phyloP scores from a whole-genome alignment of 2,888 invertebrate genomes.

The Athalia rosae region DNA sequence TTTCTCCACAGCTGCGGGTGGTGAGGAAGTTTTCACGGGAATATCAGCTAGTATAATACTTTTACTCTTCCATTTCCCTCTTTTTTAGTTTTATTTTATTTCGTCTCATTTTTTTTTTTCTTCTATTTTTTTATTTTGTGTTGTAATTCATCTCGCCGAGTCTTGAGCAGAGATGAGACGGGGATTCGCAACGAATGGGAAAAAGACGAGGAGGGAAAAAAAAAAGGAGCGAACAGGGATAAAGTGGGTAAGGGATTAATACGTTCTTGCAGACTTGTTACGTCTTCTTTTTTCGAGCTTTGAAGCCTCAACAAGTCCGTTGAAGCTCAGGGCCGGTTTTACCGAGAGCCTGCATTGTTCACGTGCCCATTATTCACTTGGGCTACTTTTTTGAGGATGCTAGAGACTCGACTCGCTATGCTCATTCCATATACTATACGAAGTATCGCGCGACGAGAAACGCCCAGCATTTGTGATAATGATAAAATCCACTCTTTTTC shows the following conservation, averaged over 20 bases:
- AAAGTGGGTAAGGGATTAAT: slow-evolving; percentile 31
- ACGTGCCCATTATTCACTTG: slow-evolving; percentile 62
- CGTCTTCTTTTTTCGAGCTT: slow-evolving; percentile 25
- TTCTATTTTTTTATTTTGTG: too few species aligned
- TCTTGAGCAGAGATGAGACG: too few species aligned
- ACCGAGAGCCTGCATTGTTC: slow-evolving; percentile 58
- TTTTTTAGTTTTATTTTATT: too few species aligned
- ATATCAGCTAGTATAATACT: too few species aligned
- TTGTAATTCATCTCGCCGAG: too few species aligned
- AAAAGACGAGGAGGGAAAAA: slow-evolving; percentile 8
- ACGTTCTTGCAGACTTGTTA: slow-evolving; percentile 35
- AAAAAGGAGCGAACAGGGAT: slow-evolving; percentile 7
- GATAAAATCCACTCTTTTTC: not conserved
- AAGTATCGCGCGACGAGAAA: slow-evolving; percentile 25
- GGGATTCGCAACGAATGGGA: not conserved
- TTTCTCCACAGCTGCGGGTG: not conserved
- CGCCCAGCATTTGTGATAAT: slow-evolving; percentile 8
- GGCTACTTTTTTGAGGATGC: slow-evolving; percentile 60
- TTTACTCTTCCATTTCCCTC: too few species aligned
- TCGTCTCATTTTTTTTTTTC: too few species aligned
- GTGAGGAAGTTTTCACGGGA: not conserved
- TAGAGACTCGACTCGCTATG: slow-evolving; percentile 43
- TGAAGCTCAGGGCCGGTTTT: not conserved
- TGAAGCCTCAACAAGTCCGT: slow-evolving; percentile 1
- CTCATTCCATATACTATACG: slow-evolving; percentile 6